Evolutionary conservation across 1,140 invertebrate species (phyloP).

Genomic region (Procambarus clarkii): DNA sequence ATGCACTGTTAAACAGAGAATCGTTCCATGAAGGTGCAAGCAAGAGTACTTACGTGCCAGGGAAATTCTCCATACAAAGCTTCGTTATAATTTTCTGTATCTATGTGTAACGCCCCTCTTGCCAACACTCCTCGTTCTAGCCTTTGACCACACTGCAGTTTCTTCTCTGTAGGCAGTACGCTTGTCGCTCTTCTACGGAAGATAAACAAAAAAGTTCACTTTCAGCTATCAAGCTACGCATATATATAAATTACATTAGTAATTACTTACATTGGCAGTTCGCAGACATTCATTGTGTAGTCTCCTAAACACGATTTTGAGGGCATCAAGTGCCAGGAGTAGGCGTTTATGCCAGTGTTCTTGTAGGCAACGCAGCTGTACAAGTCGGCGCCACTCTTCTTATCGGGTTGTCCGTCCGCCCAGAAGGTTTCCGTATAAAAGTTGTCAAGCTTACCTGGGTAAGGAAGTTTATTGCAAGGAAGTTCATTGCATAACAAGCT

Average conservation of each 20-base stretch:
- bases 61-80: slow-evolving; percentile 56
- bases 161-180: slow-evolving; percentile 18
- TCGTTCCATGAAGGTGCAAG: not conserved
- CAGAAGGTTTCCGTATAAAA: slow-evolving; percentile 44
- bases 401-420: slow-evolving; percentile 47
- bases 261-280: slow-evolving; percentile 49
- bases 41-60: slow-evolving; percentile 39
- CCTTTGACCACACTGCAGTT: slow-evolving; percentile 36
- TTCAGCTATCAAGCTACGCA: too few relatives aligned
- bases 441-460: slow-evolving; percentile 16
- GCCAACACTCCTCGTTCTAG: slow-evolving; percentile 40
- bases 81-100: not conserved
- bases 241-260: not conserved
- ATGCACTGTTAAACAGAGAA: too few relatives aligned
- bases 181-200: slow-evolving; percentile 44
- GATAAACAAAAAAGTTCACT: not conserved
- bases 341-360: slow-evolving; percentile 14
- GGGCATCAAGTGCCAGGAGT: slow-evolving; percentile 37
- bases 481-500: not conserved
- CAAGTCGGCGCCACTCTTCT: not conserved
- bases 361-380: slow-evolving; percentile 34
- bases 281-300: slow-evolving; percentile 10
- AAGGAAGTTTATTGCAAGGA: not conserved
- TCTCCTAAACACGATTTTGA: not conserved
- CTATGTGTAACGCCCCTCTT: not conserved